Conservation (phyloP, 2,888 invertebrate genomes). For the Anorthoa munda region DNA sequence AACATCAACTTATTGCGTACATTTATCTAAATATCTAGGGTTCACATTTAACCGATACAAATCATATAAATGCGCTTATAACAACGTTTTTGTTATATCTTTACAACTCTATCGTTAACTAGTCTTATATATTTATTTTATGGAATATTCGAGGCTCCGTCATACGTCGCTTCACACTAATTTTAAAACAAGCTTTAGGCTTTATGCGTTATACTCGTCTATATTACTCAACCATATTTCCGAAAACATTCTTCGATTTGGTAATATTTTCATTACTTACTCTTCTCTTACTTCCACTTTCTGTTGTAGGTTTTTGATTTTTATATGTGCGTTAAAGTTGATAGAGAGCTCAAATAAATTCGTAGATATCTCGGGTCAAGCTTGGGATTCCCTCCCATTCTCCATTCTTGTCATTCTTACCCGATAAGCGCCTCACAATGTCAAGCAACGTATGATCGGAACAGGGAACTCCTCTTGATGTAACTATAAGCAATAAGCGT, state of each 20-base stretch:
- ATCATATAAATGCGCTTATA: constrained; percentile 59
- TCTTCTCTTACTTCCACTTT: background rate
- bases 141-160: constrained; percentile 34
- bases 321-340: background rate
- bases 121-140: constrained; percentile 61
- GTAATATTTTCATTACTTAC: background rate
- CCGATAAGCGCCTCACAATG: background rate
- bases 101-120: constrained; percentile 63
- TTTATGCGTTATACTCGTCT: constrained; percentile 2
- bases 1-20: constrained; percentile 62
- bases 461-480: constrained; percentile 38
- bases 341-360: background rate
- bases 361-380: background rate
- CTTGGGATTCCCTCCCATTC: background rate
- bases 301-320: constrained; percentile 1
- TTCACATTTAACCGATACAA: constrained; percentile 53
- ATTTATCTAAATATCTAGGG: constrained; percentile 53
- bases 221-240: background rate
- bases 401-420: background rate
- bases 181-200: constrained; percentile 4
- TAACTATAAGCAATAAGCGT: constrained; percentile 67
- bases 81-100: constrained; percentile 54
- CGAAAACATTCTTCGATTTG: background rate
- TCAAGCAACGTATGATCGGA: constrained; percentile 35
- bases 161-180: constrained; percentile 22